Conservation (phyloP, 2,113 vertebrate species). For the Formicarius rufipectus region DNA sequence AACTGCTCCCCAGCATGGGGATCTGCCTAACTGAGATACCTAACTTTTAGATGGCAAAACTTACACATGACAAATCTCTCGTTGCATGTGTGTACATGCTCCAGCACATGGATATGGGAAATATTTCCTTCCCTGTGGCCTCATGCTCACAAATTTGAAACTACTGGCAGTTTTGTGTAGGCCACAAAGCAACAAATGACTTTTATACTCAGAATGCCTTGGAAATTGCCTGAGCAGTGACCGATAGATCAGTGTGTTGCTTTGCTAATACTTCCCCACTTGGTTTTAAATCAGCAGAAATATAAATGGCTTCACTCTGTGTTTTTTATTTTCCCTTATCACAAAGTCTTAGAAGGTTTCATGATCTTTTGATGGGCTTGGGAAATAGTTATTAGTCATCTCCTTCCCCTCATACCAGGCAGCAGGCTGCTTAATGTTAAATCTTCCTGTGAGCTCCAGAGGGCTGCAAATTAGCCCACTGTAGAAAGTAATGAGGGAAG, state of each 20-base stretch:
- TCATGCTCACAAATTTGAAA: not conserved
- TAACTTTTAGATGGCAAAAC: not conserved
- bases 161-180: not conserved
- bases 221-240: slow-evolving; percentile 13
- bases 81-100: rapidly evolving
- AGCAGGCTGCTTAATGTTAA: not conserved
- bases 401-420: not conserved
- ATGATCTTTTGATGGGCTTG: slow-evolving; percentile 1
- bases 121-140: not conserved
- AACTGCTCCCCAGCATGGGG: not conserved
- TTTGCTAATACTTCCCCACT: not conserved
- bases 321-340: slow-evolving; percentile 17
- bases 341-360: slow-evolving; percentile 18
- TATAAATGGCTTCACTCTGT: slow-evolving; percentile 25
- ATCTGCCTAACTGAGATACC: not conserved
- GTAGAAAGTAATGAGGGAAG: not conserved
- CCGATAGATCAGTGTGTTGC: not conserved
- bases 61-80: not conserved
- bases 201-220: not conserved
- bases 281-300: slow-evolving; percentile 10
- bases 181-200: not conserved
- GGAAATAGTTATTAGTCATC: not conserved
- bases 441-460: slow-evolving; percentile 26
- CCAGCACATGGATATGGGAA: not conserved
- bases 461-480: not conserved